Evolutionary conservation across 1,140 invertebrate genomes (phyloP).

Genomic region (Brachionus plicatilis): DNA sequence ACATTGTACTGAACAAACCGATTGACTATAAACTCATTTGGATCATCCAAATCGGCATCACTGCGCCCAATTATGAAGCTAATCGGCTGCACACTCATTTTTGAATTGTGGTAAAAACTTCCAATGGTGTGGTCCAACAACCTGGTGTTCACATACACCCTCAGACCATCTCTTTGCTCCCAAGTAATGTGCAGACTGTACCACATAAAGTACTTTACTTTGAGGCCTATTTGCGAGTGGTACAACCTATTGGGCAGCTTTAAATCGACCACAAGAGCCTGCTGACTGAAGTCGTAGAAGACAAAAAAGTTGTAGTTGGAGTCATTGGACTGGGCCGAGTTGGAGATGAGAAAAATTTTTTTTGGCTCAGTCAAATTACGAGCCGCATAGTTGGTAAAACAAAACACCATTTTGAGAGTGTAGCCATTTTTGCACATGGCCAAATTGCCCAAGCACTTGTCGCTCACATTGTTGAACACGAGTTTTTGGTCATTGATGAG

Average conservation of each 20-base stretch:
- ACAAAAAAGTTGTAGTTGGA: neutral
- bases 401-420: constrained; percentile 9
- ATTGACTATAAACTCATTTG: constrained; percentile 31
- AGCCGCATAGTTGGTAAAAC: constrained; percentile 5
- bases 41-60: neutral
- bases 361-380: neutral
- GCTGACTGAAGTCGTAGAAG: neutral
- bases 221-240: neutral
- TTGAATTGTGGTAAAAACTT: constrained; percentile 17
- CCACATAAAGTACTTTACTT: constrained; percentile 19
- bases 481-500: constrained; percentile 24
- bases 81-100: neutral
- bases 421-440: constrained; percentile 20
- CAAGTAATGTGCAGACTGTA: neutral
- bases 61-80: neutral
- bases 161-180: neutral
- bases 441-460: constrained; percentile 23
- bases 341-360: neutral
- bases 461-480: neutral
- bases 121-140: constrained; percentile 10
- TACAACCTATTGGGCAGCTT: neutral
- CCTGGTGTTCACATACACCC: constrained; percentile 2
- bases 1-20: constrained; percentile 27
- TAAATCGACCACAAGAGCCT: neutral
- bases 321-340: neutral